These are phyloP conservation scores for Rhea americana DNA, from an alignment of 2,113 vertebrate genomes.

Conservation along the genomic window DNA sequence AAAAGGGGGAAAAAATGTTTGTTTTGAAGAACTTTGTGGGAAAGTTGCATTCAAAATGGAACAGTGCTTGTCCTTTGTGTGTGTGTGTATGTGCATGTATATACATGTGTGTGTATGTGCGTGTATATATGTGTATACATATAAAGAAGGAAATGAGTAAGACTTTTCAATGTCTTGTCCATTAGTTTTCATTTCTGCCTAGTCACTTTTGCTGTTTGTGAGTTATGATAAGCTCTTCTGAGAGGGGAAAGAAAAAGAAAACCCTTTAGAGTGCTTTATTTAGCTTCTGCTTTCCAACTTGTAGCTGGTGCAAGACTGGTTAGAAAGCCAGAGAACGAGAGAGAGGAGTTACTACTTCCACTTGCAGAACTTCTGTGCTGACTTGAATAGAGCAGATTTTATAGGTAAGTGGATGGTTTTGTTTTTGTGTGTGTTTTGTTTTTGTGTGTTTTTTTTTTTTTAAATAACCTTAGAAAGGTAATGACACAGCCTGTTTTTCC, in stretches of 20 bases:
- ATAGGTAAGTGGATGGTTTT: conserved; percentile 44
- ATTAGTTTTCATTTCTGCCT: not conserved
- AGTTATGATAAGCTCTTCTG: not conserved
- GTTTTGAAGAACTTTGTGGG: not conserved
- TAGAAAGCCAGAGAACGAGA: conserved; percentile 57
- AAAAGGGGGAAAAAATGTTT: fast-evolving
- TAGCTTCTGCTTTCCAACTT: conserved; percentile 20
- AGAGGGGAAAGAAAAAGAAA: not conserved
- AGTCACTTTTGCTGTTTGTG: not conserved
- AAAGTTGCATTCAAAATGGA: not conserved
- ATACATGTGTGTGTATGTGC: too few species aligned
- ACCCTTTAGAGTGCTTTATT: not conserved
- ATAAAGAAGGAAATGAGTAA: not conserved
- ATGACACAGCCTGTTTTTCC: not conserved
- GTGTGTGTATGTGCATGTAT: not conserved
- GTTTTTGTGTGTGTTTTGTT: too few species aligned
- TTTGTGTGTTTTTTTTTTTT: not conserved
- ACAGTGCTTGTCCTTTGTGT: not conserved
- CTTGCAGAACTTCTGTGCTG: conserved; percentile 69
- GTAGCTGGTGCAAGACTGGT: conserved; percentile 79
- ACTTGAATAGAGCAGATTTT: conserved; percentile 75
- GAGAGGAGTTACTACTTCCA: conserved; percentile 62
- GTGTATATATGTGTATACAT: too few species aligned
- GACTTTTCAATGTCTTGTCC: not conserved
- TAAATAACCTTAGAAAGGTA: not conserved